Base-by-base conservation (phyloP, 2,113 vertebrate genomes). In the Cnemophilus loriae region DNA sequence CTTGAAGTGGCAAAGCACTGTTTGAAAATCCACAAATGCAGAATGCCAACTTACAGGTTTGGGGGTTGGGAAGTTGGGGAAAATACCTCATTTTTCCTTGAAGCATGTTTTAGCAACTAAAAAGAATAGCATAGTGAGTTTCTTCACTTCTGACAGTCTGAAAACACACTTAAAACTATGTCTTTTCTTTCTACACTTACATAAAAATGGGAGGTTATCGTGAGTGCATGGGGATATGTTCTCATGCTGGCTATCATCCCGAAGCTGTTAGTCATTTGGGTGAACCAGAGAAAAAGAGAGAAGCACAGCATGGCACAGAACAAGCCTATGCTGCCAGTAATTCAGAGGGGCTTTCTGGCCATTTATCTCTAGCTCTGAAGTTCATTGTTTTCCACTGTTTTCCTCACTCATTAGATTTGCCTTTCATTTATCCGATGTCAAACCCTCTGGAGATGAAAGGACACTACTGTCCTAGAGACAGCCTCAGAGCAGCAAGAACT, bases 321-420 rank as follows among this genome's bases (percentile, higher is more conserved):
- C 56, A 86, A 84, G 90, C 79, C 80, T 68, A 52, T 17, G 67
- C 88, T 86, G 95, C 82, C 93, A 97, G 95, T 75, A 92, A 96
- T 90, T 96, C 93, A 88, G 83, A 95, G 24, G 35, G 88, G 49
- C 76, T 94, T 94, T 96, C 85, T 96, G 55, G 63, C 71, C 82
- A 84, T 95, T 94, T 96, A 77, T 90, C 82, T 88, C 85, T 32
- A 56, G 87, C 94, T 97, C 95, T 97, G 56, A 97, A 96, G 95
- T 93, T 94, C 95, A 96, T 97, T 97, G 95, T 97, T 93, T 96
- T 80, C 86, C 85, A 90, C 50, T 96, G 92, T 92, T 96, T 95
- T 95, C 69, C 90, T 77, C 85, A 52, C 82, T 94, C 87, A 95
- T 94, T 93, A 93, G 85, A 90, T 78, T 63, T 93, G 90, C 68